phyloP scores from a whole-genome alignment of 2,797 vertebrate genomes.

The Tokudaia muenninki region DNA sequence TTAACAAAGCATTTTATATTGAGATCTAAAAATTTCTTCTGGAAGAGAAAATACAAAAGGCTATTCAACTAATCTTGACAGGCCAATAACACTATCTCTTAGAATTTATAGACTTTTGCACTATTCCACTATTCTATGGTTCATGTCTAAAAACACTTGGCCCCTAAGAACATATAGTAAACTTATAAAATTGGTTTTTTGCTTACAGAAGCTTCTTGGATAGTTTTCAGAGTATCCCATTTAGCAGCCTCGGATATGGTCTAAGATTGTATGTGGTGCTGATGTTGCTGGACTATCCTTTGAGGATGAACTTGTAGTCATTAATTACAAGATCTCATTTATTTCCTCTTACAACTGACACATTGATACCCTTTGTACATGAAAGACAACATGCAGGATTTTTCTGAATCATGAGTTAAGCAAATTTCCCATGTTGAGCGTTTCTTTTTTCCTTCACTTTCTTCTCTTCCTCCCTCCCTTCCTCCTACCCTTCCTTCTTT shows the following conservation, averaged over 20 bases:
- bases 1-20: slow-evolving; percentile 72
- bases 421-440: not conserved
- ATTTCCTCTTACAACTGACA: not conserved
- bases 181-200: not conserved
- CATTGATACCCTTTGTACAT: not conserved
- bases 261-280: not conserved
- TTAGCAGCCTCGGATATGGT: not conserved
- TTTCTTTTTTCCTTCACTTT: not conserved
- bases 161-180: not conserved
- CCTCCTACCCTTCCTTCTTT: too few relatives aligned
- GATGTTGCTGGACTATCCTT: not conserved
- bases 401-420: not conserved
- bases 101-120: not conserved
- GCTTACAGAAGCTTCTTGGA: too few relatives aligned
- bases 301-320: not conserved
- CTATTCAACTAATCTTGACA: slow-evolving; percentile 62
- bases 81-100: slow-evolving; percentile 50
- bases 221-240: not conserved
- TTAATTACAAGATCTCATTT: not conserved
- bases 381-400: not conserved
- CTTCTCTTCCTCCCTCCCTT: too few relatives aligned
- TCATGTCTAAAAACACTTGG: slow-evolving; percentile 11
- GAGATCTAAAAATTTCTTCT: slow-evolving; percentile 65
- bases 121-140: not conserved
- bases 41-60: slow-evolving; percentile 69